Conservation (phyloP, 2,113 vertebrate genomes). For the Heloderma charlesbogerti region DNA sequence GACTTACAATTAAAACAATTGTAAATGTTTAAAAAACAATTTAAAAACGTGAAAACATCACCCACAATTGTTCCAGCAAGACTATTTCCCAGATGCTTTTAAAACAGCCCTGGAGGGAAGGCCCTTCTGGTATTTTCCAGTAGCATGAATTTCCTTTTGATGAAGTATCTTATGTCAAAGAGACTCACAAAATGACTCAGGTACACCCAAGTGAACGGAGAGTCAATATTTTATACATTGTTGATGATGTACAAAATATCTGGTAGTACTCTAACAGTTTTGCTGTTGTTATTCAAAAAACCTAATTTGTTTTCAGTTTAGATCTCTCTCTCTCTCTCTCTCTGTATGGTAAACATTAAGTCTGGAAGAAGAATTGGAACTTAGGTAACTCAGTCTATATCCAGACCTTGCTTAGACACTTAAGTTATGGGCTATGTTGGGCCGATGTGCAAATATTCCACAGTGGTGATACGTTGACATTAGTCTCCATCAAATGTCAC, state of each 20-base stretch:
- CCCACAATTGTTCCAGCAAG: not conserved
- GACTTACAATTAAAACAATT: no score
- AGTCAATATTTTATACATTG: not conserved
- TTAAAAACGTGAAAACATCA: no score
- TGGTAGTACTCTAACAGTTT: not conserved
- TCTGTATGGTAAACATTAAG: not conserved
- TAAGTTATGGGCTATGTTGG: not conserved
- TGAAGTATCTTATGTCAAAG: not conserved
- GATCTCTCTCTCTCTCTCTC: no score
- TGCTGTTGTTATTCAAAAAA: no score
- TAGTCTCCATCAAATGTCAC: not conserved
- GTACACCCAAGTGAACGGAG: not conserved
- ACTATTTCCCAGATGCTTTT: not conserved
- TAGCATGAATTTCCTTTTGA: not conserved
- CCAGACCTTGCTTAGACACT: not conserved
- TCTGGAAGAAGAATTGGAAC: not conserved
- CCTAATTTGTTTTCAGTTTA: no score
- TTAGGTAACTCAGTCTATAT: not conserved
- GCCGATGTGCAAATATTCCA: not conserved
- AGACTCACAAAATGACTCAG: not conserved
- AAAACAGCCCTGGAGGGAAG: not conserved
- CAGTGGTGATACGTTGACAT: no score
- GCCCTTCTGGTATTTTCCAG: not conserved
- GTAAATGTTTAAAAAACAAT: no score
- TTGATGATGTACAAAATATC: not conserved